Conservation (phyloP, 2,888 invertebrate genomes). For the Cantharis rustica region DNA sequence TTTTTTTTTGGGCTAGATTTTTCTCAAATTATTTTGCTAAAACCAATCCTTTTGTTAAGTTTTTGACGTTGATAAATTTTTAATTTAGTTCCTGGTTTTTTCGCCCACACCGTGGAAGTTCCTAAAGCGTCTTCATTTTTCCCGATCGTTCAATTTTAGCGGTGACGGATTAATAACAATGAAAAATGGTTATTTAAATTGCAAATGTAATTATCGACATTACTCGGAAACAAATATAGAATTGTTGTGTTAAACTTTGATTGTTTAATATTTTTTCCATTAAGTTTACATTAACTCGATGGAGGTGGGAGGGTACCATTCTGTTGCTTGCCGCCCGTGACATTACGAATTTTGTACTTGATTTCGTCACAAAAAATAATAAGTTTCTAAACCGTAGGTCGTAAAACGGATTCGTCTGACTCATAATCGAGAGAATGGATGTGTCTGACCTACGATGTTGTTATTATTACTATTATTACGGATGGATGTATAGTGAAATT, state of each 20-base stretch:
- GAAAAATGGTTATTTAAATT: background rate
- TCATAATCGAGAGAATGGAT: slow-evolving; percentile 12
- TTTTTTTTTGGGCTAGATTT: background rate
- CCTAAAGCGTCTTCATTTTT: background rate
- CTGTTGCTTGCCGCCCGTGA: slow-evolving; percentile 1
- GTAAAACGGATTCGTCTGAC: slow-evolving; percentile 18
- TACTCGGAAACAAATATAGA: background rate
- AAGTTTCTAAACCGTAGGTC: slow-evolving; percentile 15
- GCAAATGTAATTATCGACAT: background rate
- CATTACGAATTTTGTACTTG: background rate
- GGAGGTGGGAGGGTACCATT: background rate
- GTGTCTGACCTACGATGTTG: slow-evolving; percentile 17
- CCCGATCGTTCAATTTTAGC: background rate
- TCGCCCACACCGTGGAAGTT: background rate
- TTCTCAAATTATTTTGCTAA: background rate
- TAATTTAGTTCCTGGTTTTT: background rate
- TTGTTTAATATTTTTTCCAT: background rate
- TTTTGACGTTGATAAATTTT: background rate
- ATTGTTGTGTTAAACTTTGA: background rate
- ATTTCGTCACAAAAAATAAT: slow-evolving; percentile 1
- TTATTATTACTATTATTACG: background rate
- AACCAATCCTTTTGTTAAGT: background rate
- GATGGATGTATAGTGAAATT: background rate
- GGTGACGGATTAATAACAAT: background rate
- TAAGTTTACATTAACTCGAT: background rate